Conservation (phyloP, 2,113 vertebrate species). For the Cryptomyrus ogoouensis region DNA sequence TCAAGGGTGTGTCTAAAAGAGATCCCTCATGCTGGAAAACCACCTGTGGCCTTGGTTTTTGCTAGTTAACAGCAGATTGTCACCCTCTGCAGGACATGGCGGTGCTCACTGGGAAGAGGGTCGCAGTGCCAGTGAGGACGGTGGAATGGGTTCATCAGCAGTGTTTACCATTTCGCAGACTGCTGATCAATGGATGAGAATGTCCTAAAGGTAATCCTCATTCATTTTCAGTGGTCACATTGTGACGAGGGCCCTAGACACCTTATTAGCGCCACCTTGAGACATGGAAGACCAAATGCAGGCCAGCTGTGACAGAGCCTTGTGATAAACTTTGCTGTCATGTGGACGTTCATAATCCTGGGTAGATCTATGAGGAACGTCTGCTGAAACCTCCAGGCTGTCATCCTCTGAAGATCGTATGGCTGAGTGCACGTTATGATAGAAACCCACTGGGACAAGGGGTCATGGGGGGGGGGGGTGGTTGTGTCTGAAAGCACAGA, state of each 20-base stretch:
- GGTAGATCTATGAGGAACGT: not conserved
- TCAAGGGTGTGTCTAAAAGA: not conserved
- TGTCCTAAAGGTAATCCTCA: slow-evolving; percentile 74
- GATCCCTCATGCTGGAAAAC: not conserved
- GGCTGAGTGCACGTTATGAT: not conserved
- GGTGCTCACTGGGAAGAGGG: slow-evolving; percentile 79
- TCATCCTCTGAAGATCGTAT: not conserved
- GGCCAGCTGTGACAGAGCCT: not conserved
- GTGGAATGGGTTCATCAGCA: slow-evolving; percentile 70
- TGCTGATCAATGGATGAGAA: slow-evolving; percentile 78
- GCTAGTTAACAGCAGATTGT: not conserved
- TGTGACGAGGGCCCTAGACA: not conserved
- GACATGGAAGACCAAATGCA: not conserved
- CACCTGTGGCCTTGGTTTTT: not conserved
- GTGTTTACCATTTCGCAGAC: slow-evolving; percentile 79
- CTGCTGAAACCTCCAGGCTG: not conserved
- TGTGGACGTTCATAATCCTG: not conserved
- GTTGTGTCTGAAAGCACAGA: not conserved
- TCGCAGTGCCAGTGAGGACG: slow-evolving; percentile 73
- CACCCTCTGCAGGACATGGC: slow-evolving; percentile 74
- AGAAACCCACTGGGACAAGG: not conserved
- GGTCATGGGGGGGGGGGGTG: not conserved
- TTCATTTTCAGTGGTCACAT: not conserved
- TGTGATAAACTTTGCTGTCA: slow-evolving; percentile 7
- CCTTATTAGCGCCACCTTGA: not conserved